Evolutionary conservation across 2,797 vertebrate genomes (phyloP), one percentile per base, ranked within the genome.

Genomic region (Characodon lateralis): DNA sequence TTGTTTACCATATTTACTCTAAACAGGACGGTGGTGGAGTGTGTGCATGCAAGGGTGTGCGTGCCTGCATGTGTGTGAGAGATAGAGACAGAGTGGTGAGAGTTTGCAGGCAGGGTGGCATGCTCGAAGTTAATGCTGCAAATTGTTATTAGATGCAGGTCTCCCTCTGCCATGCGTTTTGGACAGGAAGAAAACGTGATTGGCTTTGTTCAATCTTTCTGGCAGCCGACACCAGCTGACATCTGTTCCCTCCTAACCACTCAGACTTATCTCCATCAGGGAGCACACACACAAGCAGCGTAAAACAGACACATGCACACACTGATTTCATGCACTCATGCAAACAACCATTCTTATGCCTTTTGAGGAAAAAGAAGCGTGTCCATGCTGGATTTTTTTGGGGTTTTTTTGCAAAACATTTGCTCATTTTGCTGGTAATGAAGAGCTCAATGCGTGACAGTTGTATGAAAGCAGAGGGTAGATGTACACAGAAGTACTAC

Each of bases 201-300:
- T 96, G 96, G 96, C 96, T 98, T 97, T 96, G 96, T 96, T 97
- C 96, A 95, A 94, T 95, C 95, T 97, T 96, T 96, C 96, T 97
- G 97, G 96, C 96, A 97, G 94, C 95, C 95, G 93, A 95, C 93
- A 91, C 94, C 95, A 96, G 96, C 95, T 97, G 97, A 98, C 96
- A 97, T 98, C 96, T 97, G 96, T 97, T 98, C 96, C 93, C 96
- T 97, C 96, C 96, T 96, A 97, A 97, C 96, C 96, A 95, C 96
- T 97, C 96, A 96, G 96, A 95, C 96, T 96, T 96, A 96, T 97
- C 96, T 97, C 96, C 96, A 96, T 97, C 96, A 96, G 96, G 96
- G 96, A 96, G 92, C 91, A 89, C 89, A 90, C 92, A 91, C 87
- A 87, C 88, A 89, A 41, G 48, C 35, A 72, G 22, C 8, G 61